Evolutionary conservation across 2,888 invertebrate genomes (phyloP).

Genomic region (Encarsia formosa): DNA sequence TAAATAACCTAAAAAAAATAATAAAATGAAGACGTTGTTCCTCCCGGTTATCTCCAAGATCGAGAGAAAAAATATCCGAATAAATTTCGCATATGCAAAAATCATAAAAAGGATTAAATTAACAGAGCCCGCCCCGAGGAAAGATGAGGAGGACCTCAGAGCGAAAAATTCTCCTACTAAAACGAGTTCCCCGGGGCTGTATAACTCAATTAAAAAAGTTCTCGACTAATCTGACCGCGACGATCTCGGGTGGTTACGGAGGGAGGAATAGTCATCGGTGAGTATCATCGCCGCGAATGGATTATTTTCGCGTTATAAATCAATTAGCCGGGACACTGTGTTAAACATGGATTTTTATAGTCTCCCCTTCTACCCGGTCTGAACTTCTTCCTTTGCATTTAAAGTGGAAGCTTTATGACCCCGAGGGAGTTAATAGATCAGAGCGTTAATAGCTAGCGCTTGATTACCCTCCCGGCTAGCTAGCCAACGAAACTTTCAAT

Average conservation of each 20-base stretch:
- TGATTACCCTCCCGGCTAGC: no score
- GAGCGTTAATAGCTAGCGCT: no score
- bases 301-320: conserved; percentile 21
- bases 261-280: no score
- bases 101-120: conserved; percentile 13
- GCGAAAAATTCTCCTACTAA: conserved; percentile 21
- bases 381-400: no score
- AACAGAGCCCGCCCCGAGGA: conserved; percentile 2
- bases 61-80: neutral
- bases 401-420: no score
- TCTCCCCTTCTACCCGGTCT: no score
- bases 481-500: no score
- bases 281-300: no score
- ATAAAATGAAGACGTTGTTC: conserved; percentile 21
- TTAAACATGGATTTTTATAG: conserved; percentile 29
- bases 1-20: no score
- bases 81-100: conserved; percentile 6
- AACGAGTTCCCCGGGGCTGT: conserved; percentile 5
- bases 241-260: no score
- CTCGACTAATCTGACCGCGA: conserved; percentile 12
- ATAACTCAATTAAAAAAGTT: conserved; percentile 20
- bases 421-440: no score
- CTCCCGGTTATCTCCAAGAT: no score
- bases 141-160: conserved; percentile 17
- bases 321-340: conserved; percentile 27